phyloP scores from a whole-genome alignment of 2,113 vertebrate genomes.

The Abramis brama region DNA sequence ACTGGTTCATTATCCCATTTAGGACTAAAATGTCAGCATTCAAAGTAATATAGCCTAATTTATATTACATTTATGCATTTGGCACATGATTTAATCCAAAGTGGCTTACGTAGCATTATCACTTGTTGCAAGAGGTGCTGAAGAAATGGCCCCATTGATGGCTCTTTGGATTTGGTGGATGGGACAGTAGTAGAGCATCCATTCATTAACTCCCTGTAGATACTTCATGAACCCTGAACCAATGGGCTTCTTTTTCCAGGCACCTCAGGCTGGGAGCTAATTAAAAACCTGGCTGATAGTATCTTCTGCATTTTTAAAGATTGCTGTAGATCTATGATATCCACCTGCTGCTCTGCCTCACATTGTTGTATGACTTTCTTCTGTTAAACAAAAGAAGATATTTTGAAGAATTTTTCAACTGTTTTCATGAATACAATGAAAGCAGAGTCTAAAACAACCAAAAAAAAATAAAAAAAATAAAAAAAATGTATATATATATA shows the following conservation, averaged over 20 bases:
- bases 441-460: not conserved
- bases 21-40: not conserved
- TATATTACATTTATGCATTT: not conserved
- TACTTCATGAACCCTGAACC: slow-evolving; percentile 48
- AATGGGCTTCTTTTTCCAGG: slow-evolving; percentile 40
- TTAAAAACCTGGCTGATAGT: slow-evolving; percentile 24
- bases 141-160: not conserved
- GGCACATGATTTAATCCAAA: not conserved
- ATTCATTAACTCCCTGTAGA: slow-evolving; percentile 33
- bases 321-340: not conserved
- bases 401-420: not conserved
- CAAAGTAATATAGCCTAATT: not conserved
- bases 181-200: not conserved
- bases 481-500: no score
- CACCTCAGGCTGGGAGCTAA: slow-evolving; percentile 44
- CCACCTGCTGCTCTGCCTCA: not conserved
- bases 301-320: slow-evolving; percentile 32
- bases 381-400: not conserved
- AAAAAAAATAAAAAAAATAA: no score
- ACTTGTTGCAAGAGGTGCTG: not conserved
- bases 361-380: no score
- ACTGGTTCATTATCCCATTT: not conserved
- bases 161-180: not conserved
- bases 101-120: not conserved
- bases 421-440: not conserved